Base-by-base conservation (phyloP, 2,888 invertebrate species). In the Volucella inflata region DNA sequence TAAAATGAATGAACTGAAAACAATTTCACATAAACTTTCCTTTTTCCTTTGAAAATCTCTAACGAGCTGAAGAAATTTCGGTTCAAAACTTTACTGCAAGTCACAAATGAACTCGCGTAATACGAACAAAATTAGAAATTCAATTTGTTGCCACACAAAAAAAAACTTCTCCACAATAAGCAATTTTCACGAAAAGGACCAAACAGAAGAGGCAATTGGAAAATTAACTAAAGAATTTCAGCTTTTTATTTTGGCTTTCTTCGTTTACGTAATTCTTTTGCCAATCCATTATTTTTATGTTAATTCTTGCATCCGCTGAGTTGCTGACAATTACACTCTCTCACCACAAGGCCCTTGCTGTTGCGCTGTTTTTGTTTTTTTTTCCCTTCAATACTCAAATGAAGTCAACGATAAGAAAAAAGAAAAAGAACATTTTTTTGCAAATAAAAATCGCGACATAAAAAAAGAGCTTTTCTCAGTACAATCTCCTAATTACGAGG, bases 401-500 rank as follows among this genome's bases (percentile, higher is more conserved):
- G 74, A 80, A 74, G 67, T 80, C 46, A 48, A 55, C 53, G 12
- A 57, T 30, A 65, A 55, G 51, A 44, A 42, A 42, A 44, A 36
- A 44, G 2, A 36, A 38, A 65, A 57, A 48, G n/a, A 30, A 36
- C 46, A 40, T 59, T 65, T 67, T 53, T 79, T 55, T 36, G 17
- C 1, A 55, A 67, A 51, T 46, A 64, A 81, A 76, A 70, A 76
- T 68, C 16, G 59, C 11, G 30, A 64, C 10, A 21, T 30, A 55
- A 84, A 74, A 81, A 79, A 83, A 79, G n/a, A 70, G 83, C 83
- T 76, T 81, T 76, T 55, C 67, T 76, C 71, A 80, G 81, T 64
- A 81, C 72, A 85, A 85, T 85, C 55, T 51, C 50, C 85, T 85
- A 85, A 85, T 85, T 85, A 85, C 75, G 76, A 62, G 67, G 80